Evolutionary conservation across 2,888 invertebrate species (phyloP), one percentile per base, ranked within the genome.

Genomic region (Nebria salina): DNA sequence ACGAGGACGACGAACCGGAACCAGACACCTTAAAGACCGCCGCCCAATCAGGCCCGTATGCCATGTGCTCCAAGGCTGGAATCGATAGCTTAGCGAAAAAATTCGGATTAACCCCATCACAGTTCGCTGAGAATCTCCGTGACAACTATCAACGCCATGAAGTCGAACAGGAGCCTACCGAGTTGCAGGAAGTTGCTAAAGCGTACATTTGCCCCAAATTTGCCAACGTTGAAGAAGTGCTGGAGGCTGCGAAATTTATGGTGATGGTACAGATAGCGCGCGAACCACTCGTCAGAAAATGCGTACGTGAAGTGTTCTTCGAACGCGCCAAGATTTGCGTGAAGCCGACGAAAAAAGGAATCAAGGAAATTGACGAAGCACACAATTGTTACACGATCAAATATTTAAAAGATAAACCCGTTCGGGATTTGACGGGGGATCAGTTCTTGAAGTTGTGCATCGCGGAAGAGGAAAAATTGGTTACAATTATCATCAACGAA

Each of bases 61-160:
- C 94, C 65, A 92, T 98, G 84, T 98, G 98, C 86, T 91, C 94
- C 77, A 95, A 94, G 87, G 96, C 96, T 2, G 97, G 97, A 34
- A 92, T 98, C 11, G 95, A 93, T 85, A 93, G 94, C 0, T 91
- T 98, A 72, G 96, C 96, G 2, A 95, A 95, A 87, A 94, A 95
- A 87, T 99, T 98, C 89, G 99, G 99, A 83, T 90, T 99, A 76
- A 93, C 95, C 0, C 97, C 99, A 0, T 97, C 97, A 87, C 95
- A 98, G 89, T 98, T 97, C 88, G 98, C 97, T 0, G 98, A 98
- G 90, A 99, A 99, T 90, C 91, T 99, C 7, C 93, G 97, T 0
- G 98, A 98, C 87, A 97, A 97, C 88, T 98, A 98, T 88, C 97
- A 97, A 88, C 91, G 97, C 13, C 96, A 98, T 87, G 98, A 98